Evolutionary conservation across 2,888 invertebrate species (phyloP), one percentile per base, ranked within the genome.

Genomic region (Cantharis rufa): DNA sequence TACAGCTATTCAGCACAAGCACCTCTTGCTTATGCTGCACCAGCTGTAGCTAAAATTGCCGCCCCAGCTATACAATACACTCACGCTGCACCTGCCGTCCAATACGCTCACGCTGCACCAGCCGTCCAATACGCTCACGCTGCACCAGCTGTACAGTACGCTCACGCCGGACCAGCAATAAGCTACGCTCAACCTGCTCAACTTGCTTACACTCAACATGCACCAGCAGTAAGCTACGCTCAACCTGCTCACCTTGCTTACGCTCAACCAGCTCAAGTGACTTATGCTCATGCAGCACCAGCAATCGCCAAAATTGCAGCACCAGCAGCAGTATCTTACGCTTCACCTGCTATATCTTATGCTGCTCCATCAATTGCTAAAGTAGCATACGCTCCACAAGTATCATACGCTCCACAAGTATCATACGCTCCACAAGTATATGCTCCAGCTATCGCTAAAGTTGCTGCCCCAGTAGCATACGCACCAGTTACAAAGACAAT

Each of bases 301-400:
- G 80, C 75, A 10, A 84, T 85, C 70, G 84, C 85, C 28, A 84
- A 84, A 79, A 81, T 83, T 72, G 82, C 82, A 77, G 87, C 88
- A 27, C 76, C 78, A 24, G 71, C 71, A 21, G 64, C 70, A 28
- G 61, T 69, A 15, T 73, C 72, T 7, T 72, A 75, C 24, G 80
- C 80, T 27, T 78, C 80, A 13, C 76, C 80, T 11, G 77, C 79
- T 21, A 0, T 64, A 13, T 66, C 64, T 9, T 66, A 66, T n/a
- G 16, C 64, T 13, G 16, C 63, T 71, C 63, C 63, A 15, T 84
- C 87, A 10, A 87, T 87, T 80, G 81, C 86, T 2, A 86, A 87
- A 79, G 85, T 86, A 21, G 87, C 88, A 77, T 86, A 80, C 71
- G 88, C 89, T 62, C 87, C 89, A 77, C 89, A 89, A 0, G 80